Percentiles rank a stretch among this genome's conserved stretches.
Conservation (phyloP, 2,113 vertebrate species). For the Onychorhynchus coronatus region DNA sequence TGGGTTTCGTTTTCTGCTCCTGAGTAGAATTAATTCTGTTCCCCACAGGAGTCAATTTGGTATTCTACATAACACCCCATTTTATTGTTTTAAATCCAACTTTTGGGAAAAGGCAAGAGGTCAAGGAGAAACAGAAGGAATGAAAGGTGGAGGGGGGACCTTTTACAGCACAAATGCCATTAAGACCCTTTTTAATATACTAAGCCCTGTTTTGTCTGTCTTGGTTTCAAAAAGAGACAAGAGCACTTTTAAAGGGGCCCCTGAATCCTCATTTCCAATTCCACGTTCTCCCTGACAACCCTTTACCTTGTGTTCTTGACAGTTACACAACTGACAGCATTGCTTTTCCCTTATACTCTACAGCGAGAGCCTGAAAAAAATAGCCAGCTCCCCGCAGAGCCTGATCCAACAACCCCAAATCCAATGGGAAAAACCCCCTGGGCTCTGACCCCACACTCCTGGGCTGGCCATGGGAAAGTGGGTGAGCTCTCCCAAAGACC, state of each 20-base stretch:
- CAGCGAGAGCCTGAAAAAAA: background rate
- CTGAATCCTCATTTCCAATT: slow-evolving; percentile 48
- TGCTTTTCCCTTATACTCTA: background rate
- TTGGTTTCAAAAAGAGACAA: background rate
- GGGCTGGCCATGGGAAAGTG: accelerated
- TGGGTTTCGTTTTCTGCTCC: slow-evolving; percentile 56
- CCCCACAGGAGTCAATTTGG: background rate
- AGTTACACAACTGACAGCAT: background rate
- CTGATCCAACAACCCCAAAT: background rate
- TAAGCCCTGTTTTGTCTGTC: background rate
- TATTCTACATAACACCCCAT: background rate
- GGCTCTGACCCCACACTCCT: accelerated
- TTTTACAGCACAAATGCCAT: background rate
- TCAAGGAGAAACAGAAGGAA: slow-evolving; percentile 6
- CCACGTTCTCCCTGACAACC: slow-evolving; percentile 1
- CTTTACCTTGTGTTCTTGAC: slow-evolving; percentile 20
- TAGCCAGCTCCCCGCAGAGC: accelerated
- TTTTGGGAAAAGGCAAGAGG: slow-evolving; percentile 15
- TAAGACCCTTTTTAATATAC: background rate
- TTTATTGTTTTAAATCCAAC: slow-evolving; percentile 49
- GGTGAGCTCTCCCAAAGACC: background rate
- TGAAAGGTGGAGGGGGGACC: background rate
- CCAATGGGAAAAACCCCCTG: accelerated
- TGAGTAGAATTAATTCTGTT: slow-evolving; percentile 56
- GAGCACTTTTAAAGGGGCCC: background rate